These are phyloP conservation scores for Penaeus chinensis DNA, from an alignment of 1,140 invertebrate species.

Conservation along the genomic window DNA sequence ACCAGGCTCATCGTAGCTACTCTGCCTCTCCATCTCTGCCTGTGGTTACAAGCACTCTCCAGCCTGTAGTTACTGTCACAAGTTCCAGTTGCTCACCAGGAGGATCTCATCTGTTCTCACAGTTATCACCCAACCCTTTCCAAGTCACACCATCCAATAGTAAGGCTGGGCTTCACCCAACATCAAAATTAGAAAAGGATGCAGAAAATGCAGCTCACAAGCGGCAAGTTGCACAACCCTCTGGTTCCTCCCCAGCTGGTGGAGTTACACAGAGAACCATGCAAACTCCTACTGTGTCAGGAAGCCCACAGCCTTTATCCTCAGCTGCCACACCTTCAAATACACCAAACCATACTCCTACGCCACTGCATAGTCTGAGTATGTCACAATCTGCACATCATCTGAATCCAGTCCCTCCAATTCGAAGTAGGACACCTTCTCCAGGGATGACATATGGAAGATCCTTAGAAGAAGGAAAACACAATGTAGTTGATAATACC, in stretches of 20 bases:
- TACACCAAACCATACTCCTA: constrained; percentile 46
- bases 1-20: constrained; percentile 39
- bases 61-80: constrained; percentile 44
- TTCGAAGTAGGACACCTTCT: constrained; percentile 57
- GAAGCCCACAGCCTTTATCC: constrained; percentile 46
- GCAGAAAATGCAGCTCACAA: constrained; percentile 67
- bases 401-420: constrained; percentile 23
- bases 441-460: constrained; percentile 51
- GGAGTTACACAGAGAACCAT: constrained; percentile 24
- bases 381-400: not conserved
- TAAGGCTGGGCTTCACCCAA: constrained; percentile 59
- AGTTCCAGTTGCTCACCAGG: constrained; percentile 26
- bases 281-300: constrained; percentile 10
- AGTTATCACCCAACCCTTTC: constrained; percentile 18
- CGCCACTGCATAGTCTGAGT: constrained; percentile 47
- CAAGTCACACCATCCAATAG: constrained; percentile 64
- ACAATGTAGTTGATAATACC: constrained; percentile 22
- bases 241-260: constrained; percentile 14
- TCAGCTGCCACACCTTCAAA: constrained; percentile 23
- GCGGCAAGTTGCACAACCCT: constrained; percentile 53
- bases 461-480: constrained; percentile 36
- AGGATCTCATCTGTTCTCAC: constrained; percentile 24
- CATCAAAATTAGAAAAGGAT: constrained; percentile 67
- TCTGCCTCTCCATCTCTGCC: constrained; percentile 12
- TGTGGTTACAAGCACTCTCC: constrained; percentile 11